Evolutionary conservation across 2,797 vertebrate genomes (phyloP), one percentile per base, ranked within the genome.

Genomic region (Danio choprae): DNA sequence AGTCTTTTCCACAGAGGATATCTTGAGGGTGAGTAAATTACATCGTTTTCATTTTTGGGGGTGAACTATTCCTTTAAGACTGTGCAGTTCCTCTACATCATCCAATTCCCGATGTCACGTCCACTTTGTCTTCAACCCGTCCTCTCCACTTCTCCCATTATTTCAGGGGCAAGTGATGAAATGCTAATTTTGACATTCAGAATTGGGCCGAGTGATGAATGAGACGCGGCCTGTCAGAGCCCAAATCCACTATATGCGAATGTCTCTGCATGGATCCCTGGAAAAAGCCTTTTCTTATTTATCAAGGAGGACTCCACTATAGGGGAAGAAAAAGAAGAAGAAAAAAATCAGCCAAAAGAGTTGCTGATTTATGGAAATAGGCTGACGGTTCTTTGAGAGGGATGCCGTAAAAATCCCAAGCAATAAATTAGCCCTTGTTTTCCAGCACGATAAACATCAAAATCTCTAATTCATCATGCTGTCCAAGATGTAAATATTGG

Each of bases 351-450:
- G 84, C 29, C 29, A 29, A 29, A 87, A 91, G 83, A 88, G 87
- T 87, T 75, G 88, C 88, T 93, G 91, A 94, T 92, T 92, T 92
- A 92, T 92, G 92, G 88, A 93, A 93, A 89, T 91, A 91, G 83
- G 81, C 76, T 72, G 83, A 56, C 40, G 44, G 90, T 68, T 56
- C 73, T 22, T 53, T 53, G 16, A 59, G 67, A 81, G n/a, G 59
- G 77, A 81, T 64, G 29, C 40, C 5, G 7, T 20, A 71, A 80
- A 65, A 29, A 29, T 48, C 38, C 60, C 15, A n/a, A 67, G 41
- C 1, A 38, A 11, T 65, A 50, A 82, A 84, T 82, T 72, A 77
- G 62, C 53, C 29, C 56, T 72, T 46, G 43, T 36, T 56, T 72
- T 63, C 51, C 51, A 12, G 40, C 10, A 1, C 20, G 68, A 75